Percentiles rank a stretch among this genome's conserved stretches.
Evolutionary conservation across 2,113 vertebrate genomes (phyloP).

Genomic region (Hydropotes inermis): DNA sequence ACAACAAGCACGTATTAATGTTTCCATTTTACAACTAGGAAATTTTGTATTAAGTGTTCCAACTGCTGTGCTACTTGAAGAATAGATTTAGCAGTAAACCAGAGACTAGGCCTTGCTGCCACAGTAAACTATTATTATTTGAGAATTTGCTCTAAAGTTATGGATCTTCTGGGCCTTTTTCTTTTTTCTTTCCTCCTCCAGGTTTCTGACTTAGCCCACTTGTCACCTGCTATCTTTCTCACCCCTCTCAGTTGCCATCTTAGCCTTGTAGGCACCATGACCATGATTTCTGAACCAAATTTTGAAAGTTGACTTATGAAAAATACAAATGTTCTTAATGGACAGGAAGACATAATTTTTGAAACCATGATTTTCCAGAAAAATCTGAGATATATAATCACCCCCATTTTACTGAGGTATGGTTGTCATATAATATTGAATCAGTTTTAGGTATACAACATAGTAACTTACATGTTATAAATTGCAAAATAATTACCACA

Average conservation of each 20-base stretch:
- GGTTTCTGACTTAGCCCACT: background rate
- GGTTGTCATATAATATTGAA: background rate
- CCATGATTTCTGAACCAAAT: background rate
- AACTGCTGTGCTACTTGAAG: background rate
- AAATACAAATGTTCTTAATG: background rate
- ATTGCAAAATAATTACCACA: background rate
- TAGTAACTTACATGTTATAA: background rate
- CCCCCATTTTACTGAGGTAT: background rate
- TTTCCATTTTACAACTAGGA: constrained; percentile 11
- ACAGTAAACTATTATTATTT: background rate
- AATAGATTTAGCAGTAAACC: background rate
- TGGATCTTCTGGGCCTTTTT: background rate
- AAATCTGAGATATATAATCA: background rate
- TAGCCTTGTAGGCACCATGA: background rate
- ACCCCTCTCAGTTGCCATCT: too few relatives aligned
- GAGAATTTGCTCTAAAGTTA: background rate
- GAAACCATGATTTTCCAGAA: background rate
- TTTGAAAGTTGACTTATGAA: background rate
- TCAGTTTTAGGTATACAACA: background rate
- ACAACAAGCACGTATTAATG: background rate
- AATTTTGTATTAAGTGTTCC: background rate
- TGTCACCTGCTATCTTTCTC: background rate
- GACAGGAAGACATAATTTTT: background rate
- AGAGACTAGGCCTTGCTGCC: background rate
- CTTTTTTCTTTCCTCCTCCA: background rate